A percentile compares a stretch with the other conserved stretches of the same genome.
phyloP scores from a whole-genome alignment of 2,888 invertebrate species.

The Hemaris fuciformis region DNA sequence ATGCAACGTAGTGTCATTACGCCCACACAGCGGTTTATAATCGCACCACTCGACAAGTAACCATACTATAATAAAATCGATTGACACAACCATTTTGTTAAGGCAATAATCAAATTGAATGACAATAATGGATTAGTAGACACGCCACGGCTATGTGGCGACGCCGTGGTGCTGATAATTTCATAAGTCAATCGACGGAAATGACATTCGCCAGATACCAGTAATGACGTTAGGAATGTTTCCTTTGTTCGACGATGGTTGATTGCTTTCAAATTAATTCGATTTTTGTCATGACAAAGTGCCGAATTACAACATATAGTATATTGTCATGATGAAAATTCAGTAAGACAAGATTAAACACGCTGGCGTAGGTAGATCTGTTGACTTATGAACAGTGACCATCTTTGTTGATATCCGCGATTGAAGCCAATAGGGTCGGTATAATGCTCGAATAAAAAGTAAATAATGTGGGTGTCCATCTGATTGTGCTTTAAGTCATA shows the following conservation, averaged over 20 bases:
- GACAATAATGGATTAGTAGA: conserved; percentile 38
- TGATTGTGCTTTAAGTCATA: too few relatives aligned
- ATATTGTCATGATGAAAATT: too few relatives aligned
- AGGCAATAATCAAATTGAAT: conserved; percentile 27
- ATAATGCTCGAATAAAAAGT: too few relatives aligned
- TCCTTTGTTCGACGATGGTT: not conserved
- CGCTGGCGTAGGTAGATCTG: too few relatives aligned
- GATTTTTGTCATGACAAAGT: not conserved
- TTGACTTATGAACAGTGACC: too few relatives aligned
- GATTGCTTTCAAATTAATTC: not conserved
- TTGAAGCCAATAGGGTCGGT: too few relatives aligned
- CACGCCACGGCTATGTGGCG: not conserved
- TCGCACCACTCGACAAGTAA: conserved; percentile 19
- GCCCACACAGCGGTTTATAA: not conserved
- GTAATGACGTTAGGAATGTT: conserved; percentile 2
- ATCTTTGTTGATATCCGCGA: too few relatives aligned
- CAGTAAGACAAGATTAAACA: too few relatives aligned
- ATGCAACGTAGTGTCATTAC: not conserved
- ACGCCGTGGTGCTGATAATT: conserved; percentile 8
- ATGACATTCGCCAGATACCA: not conserved
- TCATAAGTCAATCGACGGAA: not conserved
- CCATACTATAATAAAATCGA: conserved; percentile 35
- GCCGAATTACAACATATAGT: too few relatives aligned
- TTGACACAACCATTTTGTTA: conserved; percentile 23
- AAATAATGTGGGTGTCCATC: too few relatives aligned